phyloP scores from a whole-genome alignment of 2,113 vertebrate genomes.

The Capricornis sumatraensis region DNA sequence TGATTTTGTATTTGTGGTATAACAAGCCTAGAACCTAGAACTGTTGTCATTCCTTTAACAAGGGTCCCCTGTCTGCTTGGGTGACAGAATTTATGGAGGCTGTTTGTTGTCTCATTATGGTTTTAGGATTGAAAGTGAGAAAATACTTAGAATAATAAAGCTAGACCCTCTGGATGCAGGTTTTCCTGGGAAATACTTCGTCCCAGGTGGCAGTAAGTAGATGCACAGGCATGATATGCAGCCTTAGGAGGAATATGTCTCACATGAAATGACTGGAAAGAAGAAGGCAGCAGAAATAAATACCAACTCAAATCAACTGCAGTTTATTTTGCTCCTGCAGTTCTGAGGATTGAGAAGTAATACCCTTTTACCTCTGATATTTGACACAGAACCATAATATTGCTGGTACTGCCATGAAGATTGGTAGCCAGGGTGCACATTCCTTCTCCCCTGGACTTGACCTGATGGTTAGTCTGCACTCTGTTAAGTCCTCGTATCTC shows the following conservation, averaged over 20 bases:
- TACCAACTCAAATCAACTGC: background rate
- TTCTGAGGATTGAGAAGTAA: slow-evolving; percentile 27
- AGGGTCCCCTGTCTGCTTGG: background rate
- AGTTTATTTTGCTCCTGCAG: background rate
- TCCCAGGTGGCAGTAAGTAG: slow-evolving; percentile 13
- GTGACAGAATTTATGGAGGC: background rate
- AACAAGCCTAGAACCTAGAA: slow-evolving; percentile 50
- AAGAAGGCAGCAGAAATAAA: slow-evolving; percentile 4
- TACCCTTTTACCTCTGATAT: background rate
- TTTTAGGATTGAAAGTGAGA: slow-evolving; percentile 37
- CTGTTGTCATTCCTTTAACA: slow-evolving; percentile 26
- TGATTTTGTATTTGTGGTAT: slow-evolving; percentile 63
- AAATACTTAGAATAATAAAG: slow-evolving; percentile 36
- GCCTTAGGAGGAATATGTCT: background rate
- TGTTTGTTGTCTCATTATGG: slow-evolving; percentile 14
- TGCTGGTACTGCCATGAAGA: background rate
- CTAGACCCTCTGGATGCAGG: background rate
- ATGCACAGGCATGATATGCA: slow-evolving; percentile 25
- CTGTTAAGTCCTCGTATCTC: background rate
- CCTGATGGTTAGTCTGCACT: slow-evolving; percentile 9
- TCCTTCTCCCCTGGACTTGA: slow-evolving; percentile 25
- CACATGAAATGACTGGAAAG: slow-evolving; percentile 2
- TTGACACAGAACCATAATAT: background rate
- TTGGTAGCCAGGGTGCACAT: background rate
- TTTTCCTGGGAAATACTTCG: slow-evolving; percentile 23